Conservation (phyloP, 2,113 vertebrate species). For the Tringa solitaria region DNA sequence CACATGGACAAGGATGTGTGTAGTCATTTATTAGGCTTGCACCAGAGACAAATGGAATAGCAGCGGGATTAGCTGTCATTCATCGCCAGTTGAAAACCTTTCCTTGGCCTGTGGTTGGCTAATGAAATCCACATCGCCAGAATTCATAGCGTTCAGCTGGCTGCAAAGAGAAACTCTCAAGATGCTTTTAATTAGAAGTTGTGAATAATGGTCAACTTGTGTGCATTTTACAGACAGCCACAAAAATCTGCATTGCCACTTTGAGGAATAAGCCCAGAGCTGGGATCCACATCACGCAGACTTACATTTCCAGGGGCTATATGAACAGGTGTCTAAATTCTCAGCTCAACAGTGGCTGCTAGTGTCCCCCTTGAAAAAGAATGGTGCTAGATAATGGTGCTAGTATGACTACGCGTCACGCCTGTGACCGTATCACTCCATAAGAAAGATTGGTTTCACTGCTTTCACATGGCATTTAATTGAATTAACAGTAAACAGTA, state of each 20-base stretch:
- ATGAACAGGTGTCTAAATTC: conserved; percentile 56
- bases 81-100: conserved; percentile 25
- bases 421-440: not conserved
- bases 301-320: not conserved
- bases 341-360: conserved; percentile 3
- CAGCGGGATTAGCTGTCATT: conserved; percentile 41
- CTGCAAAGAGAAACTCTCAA: conserved; percentile 51
- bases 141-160: conserved; percentile 32
- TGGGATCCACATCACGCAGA: not conserved
- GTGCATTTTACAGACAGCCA: conserved; percentile 40
- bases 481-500: conserved; percentile 34
- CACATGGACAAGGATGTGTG: conserved; percentile 19
- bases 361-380: not conserved
- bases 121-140: conserved; percentile 63
- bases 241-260: conserved; percentile 34
- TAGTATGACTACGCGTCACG: not conserved
- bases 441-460: conserved; percentile 37
- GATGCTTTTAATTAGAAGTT: conserved; percentile 67
- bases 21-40: conserved; percentile 22
- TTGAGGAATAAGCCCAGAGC: conserved; percentile 13
- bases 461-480: conserved; percentile 10
- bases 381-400: not conserved
- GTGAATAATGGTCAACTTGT: conserved; percentile 53
- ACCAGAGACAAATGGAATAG: conserved; percentile 45
- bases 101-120: conserved; percentile 35